phyloP scores from a whole-genome alignment of 2,113 vertebrate genomes.

The Passer domesticus region DNA sequence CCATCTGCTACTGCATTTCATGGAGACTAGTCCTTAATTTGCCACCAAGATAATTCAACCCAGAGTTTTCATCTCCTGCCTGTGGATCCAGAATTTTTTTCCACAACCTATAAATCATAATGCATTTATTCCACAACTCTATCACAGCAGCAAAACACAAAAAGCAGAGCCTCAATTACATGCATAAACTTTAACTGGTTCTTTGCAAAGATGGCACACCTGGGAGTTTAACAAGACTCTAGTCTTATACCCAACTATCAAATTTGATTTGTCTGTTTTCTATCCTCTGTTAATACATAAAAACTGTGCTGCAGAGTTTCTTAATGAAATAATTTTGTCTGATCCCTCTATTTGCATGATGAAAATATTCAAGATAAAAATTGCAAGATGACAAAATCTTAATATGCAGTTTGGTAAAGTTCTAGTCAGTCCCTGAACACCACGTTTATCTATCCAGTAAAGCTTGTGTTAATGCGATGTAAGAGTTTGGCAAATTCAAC shows the following conservation, averaged over 20 bases:
- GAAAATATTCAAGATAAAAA: constrained; percentile 68
- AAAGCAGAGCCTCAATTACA: constrained; percentile 4
- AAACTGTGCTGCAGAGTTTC: not conserved
- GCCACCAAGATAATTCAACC: not conserved
- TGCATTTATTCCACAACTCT: constrained; percentile 11
- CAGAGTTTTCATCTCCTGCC: not conserved
- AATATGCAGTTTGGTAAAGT: constrained; percentile 86
- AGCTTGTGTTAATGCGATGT: constrained; percentile 81
- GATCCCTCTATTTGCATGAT: constrained; percentile 18
- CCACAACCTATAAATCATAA: not conserved
- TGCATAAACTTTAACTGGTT: not conserved
- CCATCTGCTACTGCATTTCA: not conserved
- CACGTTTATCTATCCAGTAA: constrained; percentile 82
- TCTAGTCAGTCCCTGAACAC: constrained; percentile 77
- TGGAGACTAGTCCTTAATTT: not conserved
- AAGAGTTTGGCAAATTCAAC: constrained; percentile 85
- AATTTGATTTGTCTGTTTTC: not conserved
- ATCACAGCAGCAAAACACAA: not conserved
- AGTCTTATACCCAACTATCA: not conserved
- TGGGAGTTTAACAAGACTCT: not conserved
- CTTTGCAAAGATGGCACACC: not conserved
- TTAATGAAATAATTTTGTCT: constrained; percentile 9
- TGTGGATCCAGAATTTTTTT: not conserved
- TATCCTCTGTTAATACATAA: not conserved
- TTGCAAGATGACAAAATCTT: constrained; percentile 72